Conservation (phyloP, 2,113 vertebrate genomes). For the Dicaeum eximium region DNA sequence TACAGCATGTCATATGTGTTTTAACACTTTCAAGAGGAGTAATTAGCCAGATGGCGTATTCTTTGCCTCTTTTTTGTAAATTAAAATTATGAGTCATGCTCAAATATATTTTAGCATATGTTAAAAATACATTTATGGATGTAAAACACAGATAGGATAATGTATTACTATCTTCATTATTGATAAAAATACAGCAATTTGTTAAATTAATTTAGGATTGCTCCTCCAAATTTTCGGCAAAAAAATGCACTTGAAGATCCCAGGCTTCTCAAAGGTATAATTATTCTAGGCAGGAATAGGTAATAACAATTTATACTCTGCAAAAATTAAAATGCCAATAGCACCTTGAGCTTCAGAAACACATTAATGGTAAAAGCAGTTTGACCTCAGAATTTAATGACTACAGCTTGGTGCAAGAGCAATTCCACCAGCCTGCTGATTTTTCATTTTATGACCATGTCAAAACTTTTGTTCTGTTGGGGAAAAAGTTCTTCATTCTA, state of each 20-base stretch:
- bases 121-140: neutral
- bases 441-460: neutral
- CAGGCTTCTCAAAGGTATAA: neutral
- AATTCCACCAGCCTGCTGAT: neutral
- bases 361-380: neutral
- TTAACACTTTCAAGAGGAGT: neutral
- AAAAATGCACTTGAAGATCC: neutral
- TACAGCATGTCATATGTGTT: neutral
- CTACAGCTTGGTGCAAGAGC: neutral
- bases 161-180: neutral
- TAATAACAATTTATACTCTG: neutral
- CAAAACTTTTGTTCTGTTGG: neutral
- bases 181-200: neutral
- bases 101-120: neutral
- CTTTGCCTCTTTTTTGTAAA: neutral
- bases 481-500: neutral
- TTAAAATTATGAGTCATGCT: neutral
- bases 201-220: neutral
- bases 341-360: neutral
- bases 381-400: neutral
- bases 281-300: neutral
- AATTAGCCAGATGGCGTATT: neutral
- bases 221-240: neutral
- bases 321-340: neutral
- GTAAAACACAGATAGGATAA: neutral